Conservation (phyloP, 2,113 vertebrate species). For the Odontesthes bonariensis region DNA sequence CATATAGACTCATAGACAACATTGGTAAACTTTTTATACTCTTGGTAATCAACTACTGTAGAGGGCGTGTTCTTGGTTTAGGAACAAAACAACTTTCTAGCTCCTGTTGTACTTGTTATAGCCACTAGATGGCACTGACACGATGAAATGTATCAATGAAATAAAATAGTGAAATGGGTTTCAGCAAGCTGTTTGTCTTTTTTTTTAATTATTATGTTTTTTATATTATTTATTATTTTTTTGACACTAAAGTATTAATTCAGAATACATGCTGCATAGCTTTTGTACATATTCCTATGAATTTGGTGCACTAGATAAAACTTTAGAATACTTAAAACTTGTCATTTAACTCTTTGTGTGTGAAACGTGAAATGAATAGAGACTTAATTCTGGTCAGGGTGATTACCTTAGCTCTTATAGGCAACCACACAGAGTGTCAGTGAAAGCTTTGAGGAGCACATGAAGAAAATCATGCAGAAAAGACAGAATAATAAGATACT, state of each 20-base stretch:
- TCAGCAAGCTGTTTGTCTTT: no score
- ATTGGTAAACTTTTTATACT: no score
- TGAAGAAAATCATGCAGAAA: neutral
- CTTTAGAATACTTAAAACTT: no score
- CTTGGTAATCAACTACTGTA: no score
- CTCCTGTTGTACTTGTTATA: neutral
- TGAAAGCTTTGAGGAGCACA: neutral
- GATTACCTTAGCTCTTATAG: no score
- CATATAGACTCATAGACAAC: no score
- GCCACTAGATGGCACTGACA: conserved; percentile 10
- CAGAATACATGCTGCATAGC: neutral
- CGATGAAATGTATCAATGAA: neutral
- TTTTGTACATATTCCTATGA: neutral
- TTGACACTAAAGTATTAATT: neutral
- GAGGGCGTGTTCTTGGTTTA: no score
- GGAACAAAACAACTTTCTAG: neutral
- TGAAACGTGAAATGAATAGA: no score
- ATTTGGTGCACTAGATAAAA: neutral
- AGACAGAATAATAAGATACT: neutral
- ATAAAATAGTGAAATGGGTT: no score
- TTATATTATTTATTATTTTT: neutral
- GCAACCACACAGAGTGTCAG: neutral
- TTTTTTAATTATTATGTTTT: no score
- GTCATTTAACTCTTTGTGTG: no score
- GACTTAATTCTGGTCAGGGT: no score